phyloP scores from a whole-genome alignment of 2,888 invertebrate species.

The Caenorhabditis zanzibari region DNA sequence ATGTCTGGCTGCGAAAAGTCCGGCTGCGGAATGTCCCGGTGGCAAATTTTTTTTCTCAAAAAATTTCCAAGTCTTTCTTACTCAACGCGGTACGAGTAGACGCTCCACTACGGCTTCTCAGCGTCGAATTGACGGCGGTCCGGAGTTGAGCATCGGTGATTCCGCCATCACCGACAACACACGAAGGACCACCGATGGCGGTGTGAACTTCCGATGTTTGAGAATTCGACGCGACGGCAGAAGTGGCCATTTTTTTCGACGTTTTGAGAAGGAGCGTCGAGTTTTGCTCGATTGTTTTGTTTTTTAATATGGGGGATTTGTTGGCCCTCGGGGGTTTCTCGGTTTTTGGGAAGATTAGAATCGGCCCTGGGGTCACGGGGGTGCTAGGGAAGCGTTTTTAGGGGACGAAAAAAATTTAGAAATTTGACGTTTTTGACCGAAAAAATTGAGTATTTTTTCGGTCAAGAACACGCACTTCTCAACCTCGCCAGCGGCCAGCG shows the following conservation, averaged over 20 bases:
- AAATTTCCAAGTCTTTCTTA: background rate
- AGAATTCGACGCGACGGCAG: constrained; percentile 29
- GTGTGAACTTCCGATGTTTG: constrained; percentile 25
- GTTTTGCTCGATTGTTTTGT: background rate
- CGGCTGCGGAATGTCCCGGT: too few relatives aligned
- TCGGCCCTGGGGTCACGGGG: background rate
- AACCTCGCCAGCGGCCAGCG: too few relatives aligned
- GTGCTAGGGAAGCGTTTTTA: too few relatives aligned
- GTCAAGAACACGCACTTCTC: too few relatives aligned
- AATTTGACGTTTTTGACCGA: too few relatives aligned
- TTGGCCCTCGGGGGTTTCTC: background rate
- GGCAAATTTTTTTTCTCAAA: too few relatives aligned
- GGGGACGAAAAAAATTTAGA: too few relatives aligned
- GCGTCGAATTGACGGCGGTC: constrained; percentile 44
- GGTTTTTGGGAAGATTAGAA: background rate
- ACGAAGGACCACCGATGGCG: constrained; percentile 19
- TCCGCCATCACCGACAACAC: background rate
- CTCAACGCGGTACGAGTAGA: constrained; percentile 44
- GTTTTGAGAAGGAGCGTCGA: background rate
- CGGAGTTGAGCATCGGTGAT: constrained; percentile 25
- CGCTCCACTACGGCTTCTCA: constrained; percentile 28
- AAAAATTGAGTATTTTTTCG: too few relatives aligned
- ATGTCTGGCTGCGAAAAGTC: too few relatives aligned
- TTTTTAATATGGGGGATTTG: background rate
- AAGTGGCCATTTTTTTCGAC: constrained; percentile 32